Evolutionary conservation across 2,797 vertebrate genomes (phyloP), one percentile per base, ranked within the genome.

Genomic region (Ctenopoma kingsleyae): DNA sequence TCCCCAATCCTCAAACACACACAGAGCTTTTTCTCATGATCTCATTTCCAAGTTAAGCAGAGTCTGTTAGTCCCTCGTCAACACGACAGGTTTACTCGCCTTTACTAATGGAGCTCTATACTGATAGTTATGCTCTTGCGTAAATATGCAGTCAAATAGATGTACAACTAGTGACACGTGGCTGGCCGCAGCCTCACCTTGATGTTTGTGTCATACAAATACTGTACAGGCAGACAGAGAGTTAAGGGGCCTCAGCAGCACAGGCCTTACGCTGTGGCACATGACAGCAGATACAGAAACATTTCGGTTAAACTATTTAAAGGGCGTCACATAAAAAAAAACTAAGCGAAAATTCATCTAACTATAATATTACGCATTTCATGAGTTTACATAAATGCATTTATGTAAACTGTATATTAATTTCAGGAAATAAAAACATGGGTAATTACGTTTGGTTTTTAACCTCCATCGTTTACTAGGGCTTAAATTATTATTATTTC

Each of bases 71-170:
- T 87, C 91, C 79, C 91, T 91, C 92, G 89, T 92, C 92, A 93
- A 92, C 91, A 92, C 76, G 35, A 81, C 88, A 82, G 88, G 93
- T 95, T 94, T 94, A 91, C 93, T 92, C 92, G 89, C 84, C 87
- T 88, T 89, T 90, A 92, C 91, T 93, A 93, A 93, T 93, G 90
- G 90, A 82, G 76, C 89, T 89, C 89, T 88, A 80, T 87, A 87
- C 92, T 89, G 91, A 93, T 93, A 93, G 91, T 93, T 93, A 93
- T 93, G 91, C 88, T 91, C 87, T 81, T 94, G 89, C 91, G 91
- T 94, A 93, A 94, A 95, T 93, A 94, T 93, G 86, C 87, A 87
- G 89, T 92, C 89, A 93, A 94, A 94, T 92, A 92, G 91, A 94
- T 94, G 91, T 87, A 88, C 88, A 91, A 92, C 86, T 40, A 80